Evolutionary conservation across 2,797 vertebrate species (phyloP), one percentile per base, ranked within the genome.

Genomic region (Poecilia gillii): DNA sequence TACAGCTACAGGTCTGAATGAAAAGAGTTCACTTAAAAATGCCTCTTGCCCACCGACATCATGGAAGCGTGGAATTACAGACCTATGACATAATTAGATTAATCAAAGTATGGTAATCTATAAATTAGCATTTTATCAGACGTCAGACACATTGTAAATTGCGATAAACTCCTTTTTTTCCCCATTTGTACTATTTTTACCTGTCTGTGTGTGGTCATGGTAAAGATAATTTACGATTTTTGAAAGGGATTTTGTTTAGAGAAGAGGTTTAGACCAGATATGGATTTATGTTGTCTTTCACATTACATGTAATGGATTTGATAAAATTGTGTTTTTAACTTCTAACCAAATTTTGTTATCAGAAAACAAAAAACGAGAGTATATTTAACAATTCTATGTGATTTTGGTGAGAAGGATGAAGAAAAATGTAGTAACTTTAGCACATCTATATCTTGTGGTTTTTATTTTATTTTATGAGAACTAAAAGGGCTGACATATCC

Each of bases 1-100:
- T 81, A 79, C 78, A 74, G 76, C 77, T 78, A 57, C 83, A 86
- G 82, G 84, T 86, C 83, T 83, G 88, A 91, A 89, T 76, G 78
- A 80, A 86, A 89, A 70, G 73, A 75, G 83, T 87, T 88, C 81
- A 86, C 72, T 84, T 85, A 81, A 88, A 84, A 77, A 80, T 81
- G 87, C 3, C 4, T 12, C 14, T 68, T 84, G 18, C 83, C 76
- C 57, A 51, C 41, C 8, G 55, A 81, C 70, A 82, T 72, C 39
- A 72, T 73, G 77, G 73, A 72, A 73, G 81, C 16, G 41, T 28
- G 41, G 12, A 28, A 16, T 16, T 46, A 46, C 41, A 16, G 6
- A 53, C 20, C 20, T 53, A 2, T 7, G 16, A 51, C 1, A 36
- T 13, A 12, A 36, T 51, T 23, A 73, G 36, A 1, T 49, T 45